Conservation (phyloP, 2,797 vertebrate genomes). For the Halcyon leucocephala region DNA sequence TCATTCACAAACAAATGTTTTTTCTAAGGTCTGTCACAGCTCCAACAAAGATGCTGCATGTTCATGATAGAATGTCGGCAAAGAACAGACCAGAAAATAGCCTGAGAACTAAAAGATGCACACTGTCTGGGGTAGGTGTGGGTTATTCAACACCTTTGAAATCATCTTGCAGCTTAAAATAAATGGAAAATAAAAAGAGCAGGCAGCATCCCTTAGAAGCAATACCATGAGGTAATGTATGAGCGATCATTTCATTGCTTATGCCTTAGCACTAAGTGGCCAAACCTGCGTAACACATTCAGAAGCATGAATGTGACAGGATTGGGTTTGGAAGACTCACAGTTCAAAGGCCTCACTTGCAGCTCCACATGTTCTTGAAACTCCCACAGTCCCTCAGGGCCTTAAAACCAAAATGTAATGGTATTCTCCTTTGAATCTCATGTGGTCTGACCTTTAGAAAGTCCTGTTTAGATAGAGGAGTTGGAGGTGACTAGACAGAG, state of each 20-base stretch:
- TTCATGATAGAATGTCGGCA: background rate
- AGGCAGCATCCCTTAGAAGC: constrained; percentile 4
- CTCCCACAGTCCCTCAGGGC: constrained; percentile 41
- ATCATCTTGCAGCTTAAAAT: background rate
- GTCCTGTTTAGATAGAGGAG: background rate
- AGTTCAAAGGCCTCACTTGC: constrained; percentile 27
- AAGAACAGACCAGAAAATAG: background rate
- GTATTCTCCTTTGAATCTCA: background rate
- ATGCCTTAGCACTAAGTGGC: background rate
- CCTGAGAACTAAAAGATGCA: background rate
- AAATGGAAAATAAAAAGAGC: constrained; percentile 17
- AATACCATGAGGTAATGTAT: background rate
- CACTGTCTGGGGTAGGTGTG: background rate
- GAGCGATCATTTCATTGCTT: constrained; percentile 9
- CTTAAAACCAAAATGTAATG: constrained; percentile 11
- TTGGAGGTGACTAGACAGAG: background rate
- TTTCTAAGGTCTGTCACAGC: background rate
- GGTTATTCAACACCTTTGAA: constrained; percentile 8
- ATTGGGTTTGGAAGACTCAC: background rate
- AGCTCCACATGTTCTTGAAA: background rate
- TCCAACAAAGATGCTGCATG: background rate
- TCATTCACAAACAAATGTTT: background rate
- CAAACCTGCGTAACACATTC: constrained; percentile 41
- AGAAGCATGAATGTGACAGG: background rate
- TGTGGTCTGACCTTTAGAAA: background rate